These are phyloP conservation scores for Riparia riparia DNA, from an alignment of 2,113 vertebrate genomes.

Conservation along the genomic window DNA sequence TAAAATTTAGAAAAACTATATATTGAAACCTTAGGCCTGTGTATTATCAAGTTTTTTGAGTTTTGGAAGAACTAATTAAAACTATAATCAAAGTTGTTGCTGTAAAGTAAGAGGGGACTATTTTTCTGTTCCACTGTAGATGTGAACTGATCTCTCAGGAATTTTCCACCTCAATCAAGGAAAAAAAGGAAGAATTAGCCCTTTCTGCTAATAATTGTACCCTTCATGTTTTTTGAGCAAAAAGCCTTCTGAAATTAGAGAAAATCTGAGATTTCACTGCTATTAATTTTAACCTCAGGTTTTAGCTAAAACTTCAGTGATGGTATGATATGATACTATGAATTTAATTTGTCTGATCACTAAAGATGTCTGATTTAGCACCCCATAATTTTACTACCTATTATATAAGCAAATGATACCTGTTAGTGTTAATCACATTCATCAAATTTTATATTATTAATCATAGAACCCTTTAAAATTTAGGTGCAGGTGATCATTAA, in stretches of 20 bases:
- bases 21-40: not conserved
- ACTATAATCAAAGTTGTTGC: not conserved
- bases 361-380: not conserved
- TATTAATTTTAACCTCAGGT: not conserved
- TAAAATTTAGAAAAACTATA: not conserved
- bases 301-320: not conserved
- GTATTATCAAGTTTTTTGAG: not conserved
- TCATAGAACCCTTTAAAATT: not conserved
- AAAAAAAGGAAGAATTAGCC: not conserved
- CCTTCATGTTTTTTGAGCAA: not conserved
- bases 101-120: not conserved
- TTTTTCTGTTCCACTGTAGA: not conserved
- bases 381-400: not conserved
- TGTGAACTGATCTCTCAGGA: not conserved
- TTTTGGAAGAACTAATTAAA: not conserved
- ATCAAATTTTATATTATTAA: not conserved
- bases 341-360: not conserved
- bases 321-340: not conserved
- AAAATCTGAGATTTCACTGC: not conserved
- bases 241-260: not conserved
- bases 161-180: not conserved
- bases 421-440: not conserved
- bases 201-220: not conserved
- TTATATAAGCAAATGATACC: not conserved
- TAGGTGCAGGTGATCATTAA: not conserved